Percentiles rank a stretch among this genome's conserved stretches.
Evolutionary conservation across 2,888 invertebrate genomes (phyloP).

Genomic region (Ecdyonurus torrentis): DNA sequence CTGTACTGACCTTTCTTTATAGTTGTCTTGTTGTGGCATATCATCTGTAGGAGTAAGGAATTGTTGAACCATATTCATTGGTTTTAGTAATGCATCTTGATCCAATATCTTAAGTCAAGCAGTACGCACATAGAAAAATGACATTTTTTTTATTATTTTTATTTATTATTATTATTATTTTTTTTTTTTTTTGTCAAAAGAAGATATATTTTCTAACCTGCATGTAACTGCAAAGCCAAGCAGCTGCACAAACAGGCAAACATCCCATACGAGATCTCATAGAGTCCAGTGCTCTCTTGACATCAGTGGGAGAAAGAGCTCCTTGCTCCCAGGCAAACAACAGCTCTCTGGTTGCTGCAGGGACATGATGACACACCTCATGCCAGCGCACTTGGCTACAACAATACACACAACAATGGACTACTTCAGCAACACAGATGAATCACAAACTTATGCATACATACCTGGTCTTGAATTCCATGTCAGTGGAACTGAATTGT

Average conservation of each 20-base stretch:
- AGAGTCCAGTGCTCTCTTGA: slow-evolving; percentile 76
- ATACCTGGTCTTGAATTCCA: slow-evolving; percentile 60
- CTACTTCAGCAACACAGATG: no score
- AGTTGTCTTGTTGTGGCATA: slow-evolving; percentile 52
- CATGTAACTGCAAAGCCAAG: slow-evolving; percentile 86
- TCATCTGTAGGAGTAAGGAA: slow-evolving; percentile 48
- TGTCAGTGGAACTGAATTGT: slow-evolving; percentile 64
- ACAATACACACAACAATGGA: no score
- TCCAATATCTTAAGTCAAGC: no score
- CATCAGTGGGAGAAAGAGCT: slow-evolving; percentile 63
- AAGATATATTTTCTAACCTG: no score
- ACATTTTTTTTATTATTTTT: no score
- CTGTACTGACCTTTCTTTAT: slow-evolving; percentile 41
- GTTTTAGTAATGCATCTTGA: slow-evolving; percentile 67
- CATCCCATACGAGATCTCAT: slow-evolving; percentile 75
- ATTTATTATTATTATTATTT: no score
- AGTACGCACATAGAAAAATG: no score
- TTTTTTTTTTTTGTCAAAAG: no score
- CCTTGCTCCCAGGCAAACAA: slow-evolving; percentile 83
- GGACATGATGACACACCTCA: slow-evolving; percentile 72
- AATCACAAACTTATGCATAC: no score
- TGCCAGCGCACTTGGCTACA: slow-evolving; percentile 58
- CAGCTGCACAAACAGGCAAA: slow-evolving; percentile 76
- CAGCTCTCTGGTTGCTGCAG: slow-evolving; percentile 74
- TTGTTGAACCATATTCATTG: slow-evolving; percentile 86